A percentile compares a stretch with the other conserved stretches of the same genome.
Conservation (phyloP, 1,140 invertebrate species). For the Papilio dardanus region DNA sequence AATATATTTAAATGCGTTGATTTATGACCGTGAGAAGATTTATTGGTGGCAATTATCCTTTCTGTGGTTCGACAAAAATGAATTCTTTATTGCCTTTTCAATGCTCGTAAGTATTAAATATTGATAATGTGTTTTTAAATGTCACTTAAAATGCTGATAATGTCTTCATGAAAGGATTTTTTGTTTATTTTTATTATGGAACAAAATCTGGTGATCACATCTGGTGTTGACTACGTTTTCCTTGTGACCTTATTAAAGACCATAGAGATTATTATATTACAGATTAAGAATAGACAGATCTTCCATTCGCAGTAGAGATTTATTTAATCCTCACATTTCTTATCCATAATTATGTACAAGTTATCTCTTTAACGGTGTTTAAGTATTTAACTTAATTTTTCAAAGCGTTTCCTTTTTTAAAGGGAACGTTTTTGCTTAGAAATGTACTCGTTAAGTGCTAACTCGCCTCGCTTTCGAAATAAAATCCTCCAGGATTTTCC, state of each 20-base stretch:
- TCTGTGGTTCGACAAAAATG: neutral
- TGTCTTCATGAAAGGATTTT: neutral
- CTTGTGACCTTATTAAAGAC: neutral
- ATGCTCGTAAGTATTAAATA: neutral
- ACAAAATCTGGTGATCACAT: too few species aligned
- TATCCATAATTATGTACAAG: neutral
- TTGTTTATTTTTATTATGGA: too few species aligned
- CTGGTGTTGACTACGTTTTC: neutral
- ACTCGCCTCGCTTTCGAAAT: constrained; percentile 5
- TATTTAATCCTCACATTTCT: neutral
- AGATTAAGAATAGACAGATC: too few species aligned
- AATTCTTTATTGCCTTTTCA: neutral
- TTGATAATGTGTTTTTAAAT: neutral
- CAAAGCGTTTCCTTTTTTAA: neutral
- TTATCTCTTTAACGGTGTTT: neutral
- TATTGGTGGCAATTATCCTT: constrained; percentile 6
- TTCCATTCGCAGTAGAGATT: too few species aligned
- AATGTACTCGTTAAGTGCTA: neutral
- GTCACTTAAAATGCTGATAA: neutral
- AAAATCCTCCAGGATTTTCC: constrained; percentile 17
- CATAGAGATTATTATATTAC: too few species aligned
- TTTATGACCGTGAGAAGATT: neutral
- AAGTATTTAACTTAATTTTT: neutral
- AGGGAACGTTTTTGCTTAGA: constrained; percentile 12
- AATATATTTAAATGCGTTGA: constrained; percentile 12